A percentile compares a stretch with the other conserved stretches of the same genome.
Conservation (phyloP, 2,113 vertebrate genomes). For the Eulemur rufifrons region DNA sequence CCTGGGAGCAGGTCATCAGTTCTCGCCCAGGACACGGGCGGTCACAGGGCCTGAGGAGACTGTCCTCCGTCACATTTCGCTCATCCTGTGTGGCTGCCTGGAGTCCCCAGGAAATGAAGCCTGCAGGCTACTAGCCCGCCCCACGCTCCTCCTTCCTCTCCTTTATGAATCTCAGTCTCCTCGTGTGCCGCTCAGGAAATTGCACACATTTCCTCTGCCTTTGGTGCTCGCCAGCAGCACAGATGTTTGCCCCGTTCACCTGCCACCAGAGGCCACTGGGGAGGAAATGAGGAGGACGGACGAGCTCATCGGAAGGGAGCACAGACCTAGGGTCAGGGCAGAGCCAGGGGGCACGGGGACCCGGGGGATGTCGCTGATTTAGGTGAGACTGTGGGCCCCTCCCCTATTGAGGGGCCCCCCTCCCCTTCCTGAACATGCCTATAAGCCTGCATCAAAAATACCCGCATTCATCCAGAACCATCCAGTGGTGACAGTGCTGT, state of each 20-base stretch:
- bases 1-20: accelerated
- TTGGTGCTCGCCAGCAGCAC: neutral
- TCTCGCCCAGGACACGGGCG: neutral
- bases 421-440: neutral
- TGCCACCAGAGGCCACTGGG: neutral
- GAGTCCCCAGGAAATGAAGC: neutral
- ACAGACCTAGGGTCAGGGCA: neutral
- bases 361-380: accelerated
- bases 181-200: slow-evolving; percentile 19
- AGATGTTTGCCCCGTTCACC: neutral
- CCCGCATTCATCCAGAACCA: neutral
- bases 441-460: accelerated
- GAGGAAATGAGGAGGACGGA: neutral
- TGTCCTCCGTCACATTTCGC: neutral
- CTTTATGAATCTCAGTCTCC: neutral
- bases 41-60: neutral
- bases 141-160: neutral
- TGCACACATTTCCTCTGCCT: neutral
- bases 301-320: neutral
- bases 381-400: neutral
- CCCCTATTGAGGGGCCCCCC: neutral
- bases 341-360: neutral
- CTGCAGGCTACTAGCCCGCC: neutral
- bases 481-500: too few species aligned
- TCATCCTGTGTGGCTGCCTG: neutral